Conservation (phyloP, 1,140 invertebrate genomes). For the Aphis craccivora region DNA sequence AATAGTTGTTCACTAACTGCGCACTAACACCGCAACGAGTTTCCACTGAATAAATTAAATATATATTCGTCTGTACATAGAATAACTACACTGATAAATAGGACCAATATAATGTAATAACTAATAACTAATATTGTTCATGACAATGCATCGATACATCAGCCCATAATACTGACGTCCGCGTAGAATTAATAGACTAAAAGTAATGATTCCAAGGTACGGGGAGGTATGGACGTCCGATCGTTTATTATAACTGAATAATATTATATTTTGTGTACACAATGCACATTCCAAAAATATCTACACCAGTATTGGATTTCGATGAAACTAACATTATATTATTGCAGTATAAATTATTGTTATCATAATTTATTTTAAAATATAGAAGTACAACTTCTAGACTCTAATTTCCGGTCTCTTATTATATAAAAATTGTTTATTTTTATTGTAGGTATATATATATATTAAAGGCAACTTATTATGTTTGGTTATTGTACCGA, state of each 20-base stretch:
- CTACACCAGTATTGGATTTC: background rate
- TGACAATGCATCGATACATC: background rate
- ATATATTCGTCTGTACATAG: background rate
- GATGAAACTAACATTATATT: background rate
- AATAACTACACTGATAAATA: slow-evolving; percentile 16
- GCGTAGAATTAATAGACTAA: slow-evolving; percentile 19
- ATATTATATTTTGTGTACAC: background rate
- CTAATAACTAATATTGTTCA: background rate
- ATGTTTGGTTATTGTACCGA: background rate
- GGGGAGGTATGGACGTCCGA: background rate
- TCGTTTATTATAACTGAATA: background rate
- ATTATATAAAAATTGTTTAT: background rate
- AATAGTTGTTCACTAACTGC: slow-evolving; percentile 11
- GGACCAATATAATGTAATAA: background rate
- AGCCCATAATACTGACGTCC: background rate
- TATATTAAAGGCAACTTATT: background rate
- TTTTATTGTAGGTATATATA: background rate
- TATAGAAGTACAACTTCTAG: background rate
- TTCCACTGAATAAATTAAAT: slow-evolving; percentile 24
- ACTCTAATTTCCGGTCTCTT: background rate
- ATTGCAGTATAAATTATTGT: background rate
- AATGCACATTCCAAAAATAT: slow-evolving; percentile 17
- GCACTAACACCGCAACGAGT: background rate
- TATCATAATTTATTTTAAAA: background rate
- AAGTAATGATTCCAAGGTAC: background rate